Percentiles rank a stretch among this genome's conserved stretches.
phyloP scores from a whole-genome alignment of 2,113 vertebrate genomes.

The Cranoglanis bouderius region DNA sequence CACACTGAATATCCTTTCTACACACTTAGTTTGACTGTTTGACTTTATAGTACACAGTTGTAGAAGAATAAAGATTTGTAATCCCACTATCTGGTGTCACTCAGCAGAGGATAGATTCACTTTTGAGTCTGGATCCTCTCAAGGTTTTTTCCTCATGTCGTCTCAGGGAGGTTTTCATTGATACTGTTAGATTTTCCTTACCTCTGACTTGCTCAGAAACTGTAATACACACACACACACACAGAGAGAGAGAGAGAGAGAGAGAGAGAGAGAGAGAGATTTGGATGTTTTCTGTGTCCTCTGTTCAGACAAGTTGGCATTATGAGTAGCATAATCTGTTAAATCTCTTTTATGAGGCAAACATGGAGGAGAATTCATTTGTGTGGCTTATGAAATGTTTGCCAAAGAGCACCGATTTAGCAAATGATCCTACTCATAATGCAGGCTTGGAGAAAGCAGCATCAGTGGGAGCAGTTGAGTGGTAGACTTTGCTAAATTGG shows the following conservation, averaged over 20 bases:
- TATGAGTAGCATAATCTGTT: conserved; percentile 58
- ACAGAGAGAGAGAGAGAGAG: no score
- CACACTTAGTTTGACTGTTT: not conserved
- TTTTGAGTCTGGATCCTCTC: not conserved
- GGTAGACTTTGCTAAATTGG: conserved; percentile 2
- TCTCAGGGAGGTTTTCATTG: not conserved
- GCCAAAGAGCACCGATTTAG: not conserved
- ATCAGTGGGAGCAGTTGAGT: not conserved
- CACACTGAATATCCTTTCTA: not conserved
- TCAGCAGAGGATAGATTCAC: not conserved
- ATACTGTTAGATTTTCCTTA: not conserved
- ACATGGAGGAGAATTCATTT: conserved; percentile 44
- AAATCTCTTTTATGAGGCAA: conserved; percentile 56
- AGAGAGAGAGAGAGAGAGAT: no score
- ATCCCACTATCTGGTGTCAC: not conserved
- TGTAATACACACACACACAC: not conserved
- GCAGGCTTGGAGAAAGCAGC: not conserved
- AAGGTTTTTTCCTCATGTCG: not conserved
- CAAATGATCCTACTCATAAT: not conserved
- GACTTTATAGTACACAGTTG: not conserved
- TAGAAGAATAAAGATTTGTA: not conserved
- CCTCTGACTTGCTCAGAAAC: not conserved
- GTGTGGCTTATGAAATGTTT: conserved; percentile 46
- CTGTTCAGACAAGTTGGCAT: conserved; percentile 50
- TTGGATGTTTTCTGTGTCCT: not conserved